Base-by-base conservation (phyloP, 2,888 invertebrate species). In the Patella pellucida region DNA sequence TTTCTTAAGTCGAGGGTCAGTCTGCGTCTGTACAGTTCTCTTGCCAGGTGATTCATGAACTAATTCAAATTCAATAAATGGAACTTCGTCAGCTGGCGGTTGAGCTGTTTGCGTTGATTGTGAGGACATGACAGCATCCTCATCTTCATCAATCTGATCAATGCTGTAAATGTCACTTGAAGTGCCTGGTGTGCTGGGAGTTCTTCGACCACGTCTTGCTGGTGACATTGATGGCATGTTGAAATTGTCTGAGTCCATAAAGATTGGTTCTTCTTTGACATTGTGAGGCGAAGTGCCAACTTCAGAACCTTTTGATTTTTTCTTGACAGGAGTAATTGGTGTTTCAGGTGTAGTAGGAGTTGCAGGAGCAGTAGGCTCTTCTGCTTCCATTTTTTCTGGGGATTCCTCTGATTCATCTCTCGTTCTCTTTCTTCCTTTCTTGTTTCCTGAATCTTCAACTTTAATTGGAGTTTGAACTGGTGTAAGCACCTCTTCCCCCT, bases 21-120 rank as follows among this genome's bases (percentile, higher is more conserved):
- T 88, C 73, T 88, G 88, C 11, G 88, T 88, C 80, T 86, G 84
- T 3, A 88, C 88, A 27, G 88, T 87, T 69, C 88, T 80, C 52
- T 85, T 84, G 23, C 85, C 86, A 50, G 85, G 82, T 16, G 83
- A 80, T 70, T 87, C 88, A 76, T 77, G 83, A 67, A 88, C 85
- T 15, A 86, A 85, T 52, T 87, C 87, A 41, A 88, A 87, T 73
- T 88, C 88, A 16, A 87, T 83, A 84, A 87, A 88, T 31, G 85
- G 84, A 69, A 80, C 78, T 70, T 82, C 83, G 41, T 83, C 79
- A 31, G 19, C 27, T 71, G 51, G 27, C 52, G 51, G 27, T 71
- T 27, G 27, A 12, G 50, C n/a, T 27, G 27, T 52, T 19, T 50
- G n/a, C 19, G 73, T 52, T 15, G 51, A 31, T 27, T 73, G 56